Evolutionary conservation across 2,888 invertebrate species (phyloP).

Genomic region (Cheilosia variabilis): DNA sequence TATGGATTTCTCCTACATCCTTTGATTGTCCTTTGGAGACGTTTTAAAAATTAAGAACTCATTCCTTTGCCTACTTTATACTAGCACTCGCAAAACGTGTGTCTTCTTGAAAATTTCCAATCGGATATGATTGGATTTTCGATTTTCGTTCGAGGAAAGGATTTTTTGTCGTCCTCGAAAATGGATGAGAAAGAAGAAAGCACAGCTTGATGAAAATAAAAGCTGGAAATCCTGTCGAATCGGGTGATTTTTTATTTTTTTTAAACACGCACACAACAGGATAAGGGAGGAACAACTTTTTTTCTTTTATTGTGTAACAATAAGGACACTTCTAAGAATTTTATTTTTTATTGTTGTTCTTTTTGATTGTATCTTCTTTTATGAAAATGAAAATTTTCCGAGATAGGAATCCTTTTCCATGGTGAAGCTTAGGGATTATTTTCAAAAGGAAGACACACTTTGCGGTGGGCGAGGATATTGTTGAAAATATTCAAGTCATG

Average conservation of each 20-base stretch:
- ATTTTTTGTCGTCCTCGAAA: slow-evolving; percentile 10
- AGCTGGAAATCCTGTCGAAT: slow-evolving; percentile 43
- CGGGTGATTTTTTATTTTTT: not conserved
- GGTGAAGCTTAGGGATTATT: slow-evolving; percentile 3
- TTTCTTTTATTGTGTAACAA: slow-evolving; percentile 14
- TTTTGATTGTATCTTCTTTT: slow-evolving; percentile 15
- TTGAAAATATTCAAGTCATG: not conserved
- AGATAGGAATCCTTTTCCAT: slow-evolving; percentile 18
- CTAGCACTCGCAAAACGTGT: slow-evolving; percentile 1
- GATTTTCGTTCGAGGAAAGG: slow-evolving; percentile 26
- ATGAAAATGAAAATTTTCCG: slow-evolving; percentile 43
- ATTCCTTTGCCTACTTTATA: not conserved
- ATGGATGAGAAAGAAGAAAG: not conserved
- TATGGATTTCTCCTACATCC: slow-evolving; percentile 7
- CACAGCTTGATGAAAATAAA: not conserved
- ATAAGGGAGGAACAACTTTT: slow-evolving; percentile 7
- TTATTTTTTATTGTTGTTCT: not conserved
- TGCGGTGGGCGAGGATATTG: not conserved
- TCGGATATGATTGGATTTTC: slow-evolving; percentile 65
- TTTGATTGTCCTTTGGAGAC: slow-evolving; percentile 19
- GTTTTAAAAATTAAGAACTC: slow-evolving; percentile 49
- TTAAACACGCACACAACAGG: slow-evolving; percentile 29
- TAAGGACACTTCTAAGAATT: slow-evolving; percentile 11
- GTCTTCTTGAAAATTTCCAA: slow-evolving; percentile 38
- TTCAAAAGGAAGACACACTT: not conserved